Base-by-base conservation (phyloP, 2,113 vertebrate genomes). In the Aspidoscelis tigris region DNA sequence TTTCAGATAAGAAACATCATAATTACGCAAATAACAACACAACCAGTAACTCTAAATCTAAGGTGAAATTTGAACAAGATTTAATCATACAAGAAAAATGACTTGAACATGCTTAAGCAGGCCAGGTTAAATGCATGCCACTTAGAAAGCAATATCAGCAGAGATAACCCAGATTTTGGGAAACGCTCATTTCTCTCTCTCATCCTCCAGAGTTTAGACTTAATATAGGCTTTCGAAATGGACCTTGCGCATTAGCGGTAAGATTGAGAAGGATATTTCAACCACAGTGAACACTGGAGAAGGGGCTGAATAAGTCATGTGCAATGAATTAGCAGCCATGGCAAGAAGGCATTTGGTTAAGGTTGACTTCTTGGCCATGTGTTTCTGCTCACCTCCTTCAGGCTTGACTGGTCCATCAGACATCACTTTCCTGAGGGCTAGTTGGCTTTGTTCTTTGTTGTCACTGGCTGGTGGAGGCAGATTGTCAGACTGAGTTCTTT, bases 401-500 rank as follows among this genome's bases (percentile, higher is more conserved):
- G 96, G 96, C 95, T 96, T 96, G 96, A 96, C 95, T 86, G 97
- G 97, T 97, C 97, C 97, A 95, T 98, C 98, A 83, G 98, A 99
- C 97, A 98, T 95, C 95, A 97, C 97, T 95, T 99, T 99, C 97
- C 98, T 97, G 97, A 98, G 96, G 97, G 97, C 97, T 95, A 98
- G 97, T 96, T 97, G 97, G 96, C 95, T 96, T 95, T 97, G 97
- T 93, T 98, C 98, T 97, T 97, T 97, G 97, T 94, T 97, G 96
- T 98, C 98, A 99, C 95, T 98, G 97, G 97, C 97, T 96, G 97
- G 96, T 97, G 97, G 96, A 96, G 96, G 97, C 95, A 97, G 97
- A 97, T 97, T 97, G 95, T 97, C 97, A 98, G 96, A 97, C 93
- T 97, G 97, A 96, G 98, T 97, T 98, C 97, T 98, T 95, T 98